Base-by-base conservation (phyloP, 2,797 vertebrate genomes). In the Dallia pectoralis region DNA sequence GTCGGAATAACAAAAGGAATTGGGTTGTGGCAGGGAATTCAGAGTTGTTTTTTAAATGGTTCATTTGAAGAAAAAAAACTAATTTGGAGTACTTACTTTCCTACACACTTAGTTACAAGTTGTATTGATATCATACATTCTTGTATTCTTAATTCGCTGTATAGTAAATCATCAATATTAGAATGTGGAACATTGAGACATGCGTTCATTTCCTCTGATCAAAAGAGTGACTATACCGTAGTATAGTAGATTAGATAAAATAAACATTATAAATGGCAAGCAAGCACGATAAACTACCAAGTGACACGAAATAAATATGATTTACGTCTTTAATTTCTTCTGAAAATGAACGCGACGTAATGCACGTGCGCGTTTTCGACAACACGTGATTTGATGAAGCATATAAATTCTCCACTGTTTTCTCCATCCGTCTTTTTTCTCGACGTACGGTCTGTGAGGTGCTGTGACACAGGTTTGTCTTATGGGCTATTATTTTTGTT, bases 331-430 rank as follows among this genome's bases (percentile, higher is more conserved):
- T 47, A 8, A 16, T 7, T 9, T 71, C 9, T 59, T 36, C 9
- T 29, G 25, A 44, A 29, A 12, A 25, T 5, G 11, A 30, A 19
- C 4, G 1, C 36, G 47, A 44, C 8, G 2, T 44, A 44, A 44
- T 12, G 14, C 40, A 19, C 15, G 56, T 7, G 1, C 51, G 47
- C 25, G 69, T 40, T 40, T 44, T 4, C 70, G 63, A 77, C n/a
- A 75, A 68, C 91, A 92, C 91, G 91, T 92, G 91, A 87, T 91
- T 80, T 72, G 78, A 73, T 79, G 83, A 5, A 87, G 8, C 75
- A 14, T 0, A 90, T 92, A 90, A 90, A 90, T 84, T 2, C 75
- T 27, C 74, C 71, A 77, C 73, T 12, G 71, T 14, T 71, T 5
- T n/a, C 61, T 0, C 48, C 22, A 36, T 11, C 74, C 0, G 0